Conservation (phyloP, 1,140 invertebrate species). For the Drosophila lini region DNA sequence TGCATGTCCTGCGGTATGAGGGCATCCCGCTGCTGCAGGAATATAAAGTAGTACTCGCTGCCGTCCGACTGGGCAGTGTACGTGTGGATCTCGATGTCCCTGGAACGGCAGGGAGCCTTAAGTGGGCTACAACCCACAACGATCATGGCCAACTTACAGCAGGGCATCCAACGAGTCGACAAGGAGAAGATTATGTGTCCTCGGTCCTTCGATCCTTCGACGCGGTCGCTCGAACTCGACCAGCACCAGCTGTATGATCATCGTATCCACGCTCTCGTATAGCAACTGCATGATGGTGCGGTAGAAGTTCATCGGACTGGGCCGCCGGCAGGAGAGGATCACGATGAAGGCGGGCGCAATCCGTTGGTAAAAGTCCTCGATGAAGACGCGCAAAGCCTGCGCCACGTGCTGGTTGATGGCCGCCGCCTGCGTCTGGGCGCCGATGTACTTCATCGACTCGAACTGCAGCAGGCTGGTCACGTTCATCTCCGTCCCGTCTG, state of each 20-base stretch:
- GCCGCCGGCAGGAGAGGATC: conserved; percentile 59
- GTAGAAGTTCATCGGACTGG: conserved; percentile 61
- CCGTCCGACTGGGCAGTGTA: conserved; percentile 37
- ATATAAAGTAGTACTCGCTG: conserved; percentile 68
- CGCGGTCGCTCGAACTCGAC: conserved; percentile 25
- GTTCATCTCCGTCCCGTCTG: conserved; percentile 39
- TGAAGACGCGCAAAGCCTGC: conserved; percentile 46
- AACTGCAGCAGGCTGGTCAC: conserved; percentile 58
- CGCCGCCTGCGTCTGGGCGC: conserved; percentile 55
- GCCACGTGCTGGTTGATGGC: conserved; percentile 58
- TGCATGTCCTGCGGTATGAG: conserved; percentile 50
- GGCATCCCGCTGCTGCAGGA: conserved; percentile 56
- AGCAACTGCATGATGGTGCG: conserved; percentile 64
- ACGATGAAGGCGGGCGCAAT: conserved; percentile 58
- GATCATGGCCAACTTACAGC: conserved; percentile 31
- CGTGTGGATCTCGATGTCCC: conserved; percentile 59
- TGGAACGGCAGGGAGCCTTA: background rate
- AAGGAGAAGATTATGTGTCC: conserved; percentile 56
- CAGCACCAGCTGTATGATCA: conserved; percentile 61
- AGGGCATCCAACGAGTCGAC: conserved; percentile 60
- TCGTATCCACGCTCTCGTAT: conserved; percentile 63
- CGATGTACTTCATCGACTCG: conserved; percentile 57
- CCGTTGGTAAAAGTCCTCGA: conserved; percentile 61
- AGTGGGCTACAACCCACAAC: background rate
- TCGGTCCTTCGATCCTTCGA: conserved; percentile 22